Conservation (phyloP, 2,888 invertebrate species). For the Chaetoderma sp. region DNA sequence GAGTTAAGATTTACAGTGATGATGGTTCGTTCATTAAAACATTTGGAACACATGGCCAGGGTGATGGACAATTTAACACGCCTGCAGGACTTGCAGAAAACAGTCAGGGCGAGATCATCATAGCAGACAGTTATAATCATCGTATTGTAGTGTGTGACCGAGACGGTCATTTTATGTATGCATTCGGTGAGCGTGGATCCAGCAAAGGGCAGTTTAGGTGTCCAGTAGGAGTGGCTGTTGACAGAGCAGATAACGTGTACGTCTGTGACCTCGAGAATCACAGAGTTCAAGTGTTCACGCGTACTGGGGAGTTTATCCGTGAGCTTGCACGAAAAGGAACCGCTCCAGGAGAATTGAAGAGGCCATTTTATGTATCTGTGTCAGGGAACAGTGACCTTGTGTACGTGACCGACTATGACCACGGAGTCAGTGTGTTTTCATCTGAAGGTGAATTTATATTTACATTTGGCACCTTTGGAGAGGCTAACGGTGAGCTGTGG, state of each 20-base stretch:
- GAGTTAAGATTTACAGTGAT: conserved; percentile 91
- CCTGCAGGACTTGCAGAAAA: conserved; percentile 96
- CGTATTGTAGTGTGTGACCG: conserved; percentile 92
- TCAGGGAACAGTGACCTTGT: conserved; percentile 92
- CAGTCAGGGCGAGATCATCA: conserved; percentile 95
- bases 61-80: conserved; percentile 97
- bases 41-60: conserved; percentile 95
- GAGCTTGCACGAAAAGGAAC: conserved; percentile 95
- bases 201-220: conserved; percentile 97
- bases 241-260: conserved; percentile 97
- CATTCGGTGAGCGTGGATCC: conserved; percentile 95
- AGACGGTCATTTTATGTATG: conserved; percentile 88
- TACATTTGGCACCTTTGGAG: conserved; percentile 93
- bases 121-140: conserved; percentile 95
- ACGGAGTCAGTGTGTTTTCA: conserved; percentile 86
- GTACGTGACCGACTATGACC: conserved; percentile 97
- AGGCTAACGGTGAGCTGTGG: conserved; percentile 96
- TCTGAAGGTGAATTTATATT: conserved; percentile 81
- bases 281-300: conserved; percentile 84
- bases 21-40: conserved; percentile 90
- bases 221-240: conserved; percentile 98
- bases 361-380: conserved; percentile 97
- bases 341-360: conserved; percentile 93
- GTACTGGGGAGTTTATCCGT: conserved; percentile 97
- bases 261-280: conserved; percentile 99